These are phyloP conservation scores for Tachysurus fulvidraco DNA, from an alignment of 2,113 vertebrate genomes.

Conservation along the genomic window DNA sequence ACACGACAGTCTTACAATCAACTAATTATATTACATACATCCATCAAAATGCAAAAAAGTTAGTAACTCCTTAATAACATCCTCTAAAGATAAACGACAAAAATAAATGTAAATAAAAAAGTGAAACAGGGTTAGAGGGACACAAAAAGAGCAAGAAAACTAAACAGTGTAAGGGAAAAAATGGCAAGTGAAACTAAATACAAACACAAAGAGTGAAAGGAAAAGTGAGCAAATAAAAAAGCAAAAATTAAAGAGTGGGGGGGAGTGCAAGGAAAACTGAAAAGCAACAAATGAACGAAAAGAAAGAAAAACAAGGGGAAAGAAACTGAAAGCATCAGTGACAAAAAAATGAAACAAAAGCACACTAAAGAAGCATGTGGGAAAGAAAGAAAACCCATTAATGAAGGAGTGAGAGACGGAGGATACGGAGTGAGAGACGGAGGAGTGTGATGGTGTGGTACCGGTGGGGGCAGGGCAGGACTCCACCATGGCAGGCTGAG, in stretches of 20 bases:
- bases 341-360: too few relatives aligned
- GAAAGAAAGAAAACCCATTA: too few relatives aligned
- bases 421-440: background rate
- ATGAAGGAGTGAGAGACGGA: background rate
- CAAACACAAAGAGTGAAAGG: background rate
- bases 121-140: background rate
- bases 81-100: background rate
- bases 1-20: too few relatives aligned
- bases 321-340: too few relatives aligned
- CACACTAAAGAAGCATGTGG: too few relatives aligned
- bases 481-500: constrained; percentile 88
- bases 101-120: background rate
- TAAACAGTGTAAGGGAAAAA: background rate
- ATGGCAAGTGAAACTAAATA: background rate
- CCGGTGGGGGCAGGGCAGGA: constrained; percentile 74
- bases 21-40: background rate
- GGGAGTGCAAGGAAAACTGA: too few relatives aligned
- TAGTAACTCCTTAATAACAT: background rate
- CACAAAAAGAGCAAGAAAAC: background rate
- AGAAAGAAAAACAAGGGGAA: too few relatives aligned
- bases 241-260: too few relatives aligned
- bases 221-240: too few relatives aligned
- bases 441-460: constrained; percentile 57
- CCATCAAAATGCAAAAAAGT: background rate
- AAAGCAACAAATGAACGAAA: too few relatives aligned